phyloP scores from a whole-genome alignment of 2,888 invertebrate genomes.

The Hypercompe scribonia region DNA sequence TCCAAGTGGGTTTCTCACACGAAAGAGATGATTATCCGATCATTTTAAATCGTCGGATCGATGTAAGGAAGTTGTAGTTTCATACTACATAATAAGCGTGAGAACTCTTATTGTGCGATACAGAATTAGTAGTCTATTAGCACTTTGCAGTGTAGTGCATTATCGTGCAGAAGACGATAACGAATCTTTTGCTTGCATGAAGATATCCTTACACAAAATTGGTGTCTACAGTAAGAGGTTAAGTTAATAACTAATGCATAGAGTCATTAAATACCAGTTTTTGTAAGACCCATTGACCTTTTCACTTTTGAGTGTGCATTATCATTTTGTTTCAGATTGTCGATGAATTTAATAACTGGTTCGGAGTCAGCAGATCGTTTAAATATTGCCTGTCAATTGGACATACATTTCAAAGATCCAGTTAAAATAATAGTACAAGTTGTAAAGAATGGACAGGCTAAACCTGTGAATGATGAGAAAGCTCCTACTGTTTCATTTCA shows the following conservation, averaged over 20 bases:
- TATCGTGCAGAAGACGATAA: no score
- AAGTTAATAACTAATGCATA: background rate
- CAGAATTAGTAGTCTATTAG: background rate
- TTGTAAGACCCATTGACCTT: background rate
- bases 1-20: no score
- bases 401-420: conserved; percentile 49
- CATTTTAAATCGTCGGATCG: no score
- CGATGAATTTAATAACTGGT: conserved; percentile 61
- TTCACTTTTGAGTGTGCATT: background rate
- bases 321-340: conserved; percentile 55
- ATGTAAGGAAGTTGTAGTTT: no score
- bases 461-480: conserved; percentile 40
- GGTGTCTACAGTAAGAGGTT: background rate
- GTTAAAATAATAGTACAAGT: conserved; percentile 49
- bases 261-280: background rate
- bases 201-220: background rate
- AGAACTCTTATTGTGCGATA: background rate
- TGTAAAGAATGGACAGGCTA: conserved; percentile 54
- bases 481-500: conserved; percentile 49
- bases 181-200: background rate
- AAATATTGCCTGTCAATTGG: conserved; percentile 66
- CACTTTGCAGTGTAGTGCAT: no score
- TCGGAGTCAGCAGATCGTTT: conserved; percentile 56
- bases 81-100: background rate
- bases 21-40: no score